Evolutionary conservation across 2,888 invertebrate genomes (phyloP), one percentile per base, ranked within the genome.

Genomic region (Spodoptera picta): DNA sequence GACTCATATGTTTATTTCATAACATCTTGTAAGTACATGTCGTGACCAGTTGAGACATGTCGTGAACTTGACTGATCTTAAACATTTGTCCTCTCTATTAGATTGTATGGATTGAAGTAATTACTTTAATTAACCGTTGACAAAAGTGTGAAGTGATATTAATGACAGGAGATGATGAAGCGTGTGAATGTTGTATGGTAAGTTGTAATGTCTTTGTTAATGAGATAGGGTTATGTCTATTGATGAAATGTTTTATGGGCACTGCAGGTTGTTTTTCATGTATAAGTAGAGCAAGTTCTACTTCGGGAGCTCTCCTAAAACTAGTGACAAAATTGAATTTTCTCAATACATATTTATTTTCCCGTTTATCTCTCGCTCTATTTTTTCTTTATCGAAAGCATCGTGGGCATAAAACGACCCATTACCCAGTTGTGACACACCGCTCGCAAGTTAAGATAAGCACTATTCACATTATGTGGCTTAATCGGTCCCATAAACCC

Each of bases 1-100:
- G 89, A 90, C 66, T 92, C 93, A 91, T 64, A 67, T 86, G 86
- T 86, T 87, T 86, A 86, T 90, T 89, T 87, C 85, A 87, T 87
- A 87, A 90, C 88, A 87, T 87, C 82, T 85, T 82, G 82, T 82
- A 80, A 79, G 74, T 72, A 90, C 93, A 88, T 87, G 94, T 93
- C 92, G 89, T 90, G 94, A 94, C 94, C 87, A 83, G 94, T 92
- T 87, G 77, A 80, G 82, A 82, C 91, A 72, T 87, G 90, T 90
- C 89, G 79, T 88, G 92, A 91, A 93, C 92, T 92, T 92, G 91
- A 91, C 87, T 88, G 86, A 90, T 89, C 86, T 83, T 74, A 72
- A 79, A 81, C 87, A 88, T 92, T 91, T 89, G 90, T 84, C 82
- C 79, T 75, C 76, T 83, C 80, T 81, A 87, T 84, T 84, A 85